A percentile compares a stretch with the other conserved stretches of the same genome.
These are phyloP conservation scores for silkworm (Bombyx mori) DNA, from an alignment of 1,140 invertebrate species.

Conservation along the genomic window ASM3026992v2 NC_085120.1:5610501-5611000, in stretches of 20 bases:
- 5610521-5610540: conserved; percentile 40
- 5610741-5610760: conserved; percentile 23
- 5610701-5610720: conserved; percentile 41
- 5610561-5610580: conserved; percentile 43
- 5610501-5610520: conserved; percentile 43
- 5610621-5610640: conserved; percentile 25
- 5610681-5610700: conserved; percentile 26
- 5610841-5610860: conserved; percentile 26
- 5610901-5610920: conserved; percentile 57
- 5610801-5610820: conserved; percentile 7
- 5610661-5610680: conserved; percentile 19
- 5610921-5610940: conserved; percentile 55
- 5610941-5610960: conserved; percentile 65
- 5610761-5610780: conserved; percentile 19
- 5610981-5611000: conserved; percentile 62
- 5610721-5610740: conserved; percentile 26
- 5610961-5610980: conserved; percentile 69
- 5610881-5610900: conserved; percentile 51
- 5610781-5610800: conserved; percentile 18
- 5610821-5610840: conserved; percentile 8
- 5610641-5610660: conserved; percentile 24
- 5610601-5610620: conserved; percentile 12
- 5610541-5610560: conserved; percentile 43
- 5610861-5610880: conserved; percentile 32
- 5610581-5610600: conserved; percentile 21